Evolutionary conservation across 1,140 invertebrate genomes (phyloP).

Genomic region (Oryzaephilus surinamensis): DNA sequence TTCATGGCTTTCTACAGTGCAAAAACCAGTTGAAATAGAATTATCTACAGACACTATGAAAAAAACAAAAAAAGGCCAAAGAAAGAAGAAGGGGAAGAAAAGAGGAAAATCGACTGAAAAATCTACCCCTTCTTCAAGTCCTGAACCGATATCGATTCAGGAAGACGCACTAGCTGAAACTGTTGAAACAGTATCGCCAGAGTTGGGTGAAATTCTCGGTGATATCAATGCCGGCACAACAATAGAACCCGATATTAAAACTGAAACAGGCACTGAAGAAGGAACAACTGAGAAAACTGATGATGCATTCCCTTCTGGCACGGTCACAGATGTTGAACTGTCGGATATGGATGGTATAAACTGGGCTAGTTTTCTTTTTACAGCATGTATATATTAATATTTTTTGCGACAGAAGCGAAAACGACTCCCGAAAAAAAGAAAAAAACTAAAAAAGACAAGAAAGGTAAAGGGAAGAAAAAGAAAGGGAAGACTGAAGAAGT

Average conservation of each 20-base stretch:
- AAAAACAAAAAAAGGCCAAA: conserved; percentile 10
- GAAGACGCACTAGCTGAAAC: too few relatives aligned
- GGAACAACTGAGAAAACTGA: conserved; percentile 1
- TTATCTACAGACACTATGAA: not conserved
- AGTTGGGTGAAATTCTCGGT: too few relatives aligned
- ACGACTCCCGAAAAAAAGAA: conserved; percentile 25
- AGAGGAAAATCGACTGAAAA: too few relatives aligned
- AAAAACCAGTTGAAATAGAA: conserved; percentile 3
- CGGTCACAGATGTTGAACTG: not conserved
- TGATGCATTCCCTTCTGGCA: not conserved
- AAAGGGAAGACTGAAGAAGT: conserved; percentile 23
- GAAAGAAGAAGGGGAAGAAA: too few relatives aligned
- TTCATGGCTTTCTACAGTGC: not conserved
- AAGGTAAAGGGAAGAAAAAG: conserved; percentile 22
- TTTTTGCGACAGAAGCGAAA: not conserved
- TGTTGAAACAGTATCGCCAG: too few relatives aligned
- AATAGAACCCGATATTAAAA: not conserved
- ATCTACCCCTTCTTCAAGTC: too few relatives aligned
- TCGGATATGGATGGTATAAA: not conserved
- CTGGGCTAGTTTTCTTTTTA: not conserved
- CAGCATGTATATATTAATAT: not conserved
- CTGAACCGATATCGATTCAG: too few relatives aligned
- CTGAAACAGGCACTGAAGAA: conserved; percentile 5
- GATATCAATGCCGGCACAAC: not conserved
- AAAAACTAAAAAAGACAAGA: conserved; percentile 34